Evolutionary conservation across 2,888 invertebrate genomes (phyloP).

Genomic region (Oscheius sp.): DNA sequence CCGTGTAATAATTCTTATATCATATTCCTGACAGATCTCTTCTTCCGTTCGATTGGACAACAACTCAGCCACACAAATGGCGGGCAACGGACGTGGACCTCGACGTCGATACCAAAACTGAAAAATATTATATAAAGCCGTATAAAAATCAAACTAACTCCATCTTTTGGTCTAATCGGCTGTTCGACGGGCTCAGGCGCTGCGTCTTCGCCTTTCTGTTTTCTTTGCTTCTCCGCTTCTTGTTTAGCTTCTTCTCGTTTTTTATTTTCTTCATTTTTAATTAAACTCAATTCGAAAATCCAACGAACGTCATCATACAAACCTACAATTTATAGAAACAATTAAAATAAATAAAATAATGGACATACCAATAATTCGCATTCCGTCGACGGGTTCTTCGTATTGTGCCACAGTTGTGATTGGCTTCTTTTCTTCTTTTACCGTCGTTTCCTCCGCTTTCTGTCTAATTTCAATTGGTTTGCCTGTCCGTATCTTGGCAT

Average conservation of each 20-base stretch:
- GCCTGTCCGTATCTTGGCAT: too few relatives aligned
- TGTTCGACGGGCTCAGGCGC: neutral
- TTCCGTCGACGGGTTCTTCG: neutral
- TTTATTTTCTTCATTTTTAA: neutral
- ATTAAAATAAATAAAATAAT: too few relatives aligned
- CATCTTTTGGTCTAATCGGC: neutral
- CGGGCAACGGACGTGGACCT: slow-evolving; percentile 16
- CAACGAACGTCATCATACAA: slow-evolving; percentile 9
- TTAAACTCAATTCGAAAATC: neutral
- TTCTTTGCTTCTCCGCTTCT: neutral
- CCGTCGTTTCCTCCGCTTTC: slow-evolving; percentile 1
- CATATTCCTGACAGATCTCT: slow-evolving; percentile 12
- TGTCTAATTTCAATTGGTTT: too few relatives aligned
- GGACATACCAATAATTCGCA: neutral
- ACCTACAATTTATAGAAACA: too few relatives aligned
- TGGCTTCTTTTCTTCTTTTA: neutral
- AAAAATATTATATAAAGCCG: neutral
- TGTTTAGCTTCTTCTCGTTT: neutral
- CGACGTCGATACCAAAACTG: slow-evolving; percentile 30
- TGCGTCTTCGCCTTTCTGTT: neutral
- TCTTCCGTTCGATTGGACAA: slow-evolving; percentile 14
- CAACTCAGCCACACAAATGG: slow-evolving; percentile 26
- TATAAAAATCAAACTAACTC: neutral
- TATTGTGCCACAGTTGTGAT: neutral
- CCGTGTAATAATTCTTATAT: neutral